Evolutionary conservation across 2,888 invertebrate genomes (phyloP).

Genomic region (Andrena haemorrhoa): DNA sequence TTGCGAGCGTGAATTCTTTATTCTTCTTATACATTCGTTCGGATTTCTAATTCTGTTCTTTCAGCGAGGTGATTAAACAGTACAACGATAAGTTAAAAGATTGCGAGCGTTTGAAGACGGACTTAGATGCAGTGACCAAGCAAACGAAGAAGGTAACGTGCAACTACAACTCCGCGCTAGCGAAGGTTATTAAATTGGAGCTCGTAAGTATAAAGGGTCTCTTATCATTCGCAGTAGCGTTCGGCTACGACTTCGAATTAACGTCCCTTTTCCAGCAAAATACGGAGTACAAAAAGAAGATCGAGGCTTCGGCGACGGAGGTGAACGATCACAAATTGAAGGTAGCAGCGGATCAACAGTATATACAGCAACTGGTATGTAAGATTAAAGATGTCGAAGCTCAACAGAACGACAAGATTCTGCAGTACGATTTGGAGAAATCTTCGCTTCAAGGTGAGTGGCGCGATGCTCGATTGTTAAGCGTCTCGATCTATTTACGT

Average conservation of each 20-base stretch:
- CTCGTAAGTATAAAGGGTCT: slow-evolving; percentile 68
- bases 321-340: slow-evolving; percentile 62
- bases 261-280: slow-evolving; percentile 64
- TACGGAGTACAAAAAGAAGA: slow-evolving; percentile 61
- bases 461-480: background rate
- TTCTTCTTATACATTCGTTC: background rate
- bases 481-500: background rate
- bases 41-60: slow-evolving; percentile 36
- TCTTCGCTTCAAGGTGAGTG: slow-evolving; percentile 69
- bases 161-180: slow-evolving; percentile 63
- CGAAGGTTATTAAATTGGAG: slow-evolving; percentile 72
- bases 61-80: slow-evolving; percentile 75
- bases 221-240: background rate
- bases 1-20: slow-evolving; percentile 20
- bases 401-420: slow-evolving; percentile 51
- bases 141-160: slow-evolving; percentile 62
- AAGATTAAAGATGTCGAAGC: slow-evolving; percentile 74
- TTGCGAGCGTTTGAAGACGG: slow-evolving; percentile 70
- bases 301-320: slow-evolving; percentile 48
- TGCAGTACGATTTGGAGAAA: slow-evolving; percentile 69
- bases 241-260: background rate
- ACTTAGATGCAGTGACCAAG: slow-evolving; percentile 62
- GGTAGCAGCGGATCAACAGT: slow-evolving; percentile 72
- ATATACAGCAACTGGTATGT: slow-evolving; percentile 74
- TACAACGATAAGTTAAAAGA: slow-evolving; percentile 77